phyloP scores from a whole-genome alignment of 2,797 vertebrate species.

The Bucorvus abyssinicus region DNA sequence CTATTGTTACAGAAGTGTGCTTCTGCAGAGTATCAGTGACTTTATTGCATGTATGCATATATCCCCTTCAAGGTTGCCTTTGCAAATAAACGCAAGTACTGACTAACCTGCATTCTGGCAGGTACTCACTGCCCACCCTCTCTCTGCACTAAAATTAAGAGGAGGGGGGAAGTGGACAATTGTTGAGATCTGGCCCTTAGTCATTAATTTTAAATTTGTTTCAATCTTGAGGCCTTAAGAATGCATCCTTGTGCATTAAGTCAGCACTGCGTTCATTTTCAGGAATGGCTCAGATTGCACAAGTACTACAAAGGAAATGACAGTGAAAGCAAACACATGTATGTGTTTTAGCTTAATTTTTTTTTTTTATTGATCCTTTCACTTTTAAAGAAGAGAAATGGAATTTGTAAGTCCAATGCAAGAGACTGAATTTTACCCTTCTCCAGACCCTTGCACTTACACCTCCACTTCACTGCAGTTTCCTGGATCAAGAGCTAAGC shows the following conservation, averaged over 20 bases:
- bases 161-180: background rate
- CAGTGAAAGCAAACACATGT: background rate
- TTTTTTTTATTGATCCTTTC: background rate
- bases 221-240: background rate
- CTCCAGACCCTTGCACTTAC: background rate
- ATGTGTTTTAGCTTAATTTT: background rate
- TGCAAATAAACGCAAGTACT: background rate
- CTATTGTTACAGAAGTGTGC: constrained; percentile 22
- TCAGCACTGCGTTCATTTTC: constrained; percentile 34
- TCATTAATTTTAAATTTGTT: background rate
- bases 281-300: constrained; percentile 48
- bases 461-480: background rate
- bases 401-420: background rate
- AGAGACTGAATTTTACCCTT: background rate
- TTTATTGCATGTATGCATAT: constrained; percentile 24
- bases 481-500: background rate
- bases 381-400: background rate
- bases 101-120: background rate
- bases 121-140: background rate
- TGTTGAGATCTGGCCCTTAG: background rate
- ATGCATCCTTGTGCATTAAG: background rate
- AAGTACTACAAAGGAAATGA: constrained; percentile 9
- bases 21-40: constrained; percentile 17
- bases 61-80: constrained; percentile 28
- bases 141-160: background rate